These are phyloP conservation scores for Hemiprocne comata DNA, from an alignment of 2,113 vertebrate genomes.

Conservation along the genomic window DNA sequence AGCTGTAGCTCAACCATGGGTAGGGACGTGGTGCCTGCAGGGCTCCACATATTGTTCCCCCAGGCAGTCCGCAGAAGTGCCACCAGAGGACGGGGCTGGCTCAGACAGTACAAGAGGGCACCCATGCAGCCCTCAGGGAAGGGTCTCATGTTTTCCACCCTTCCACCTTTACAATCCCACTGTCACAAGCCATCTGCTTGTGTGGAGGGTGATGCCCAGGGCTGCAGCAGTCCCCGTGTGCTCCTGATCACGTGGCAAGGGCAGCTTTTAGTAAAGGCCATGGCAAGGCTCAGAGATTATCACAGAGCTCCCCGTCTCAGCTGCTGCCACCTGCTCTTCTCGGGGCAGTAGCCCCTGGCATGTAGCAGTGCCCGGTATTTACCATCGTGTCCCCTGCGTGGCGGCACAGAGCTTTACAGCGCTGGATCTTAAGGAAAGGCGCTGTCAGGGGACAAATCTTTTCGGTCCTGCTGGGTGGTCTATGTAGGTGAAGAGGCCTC, in stretches of 20 bases:
- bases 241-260: background rate
- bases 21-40: rapidly evolving
- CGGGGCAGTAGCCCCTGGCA: slow-evolving; percentile 21
- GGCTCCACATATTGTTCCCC: rapidly evolving
- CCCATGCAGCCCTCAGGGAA: background rate
- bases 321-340: slow-evolving; percentile 59
- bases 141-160: rapidly evolving
- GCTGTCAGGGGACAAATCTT: background rate
- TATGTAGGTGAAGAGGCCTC: background rate
- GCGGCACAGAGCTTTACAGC: slow-evolving; percentile 32
- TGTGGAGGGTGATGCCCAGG: background rate
- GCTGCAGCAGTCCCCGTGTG: background rate
- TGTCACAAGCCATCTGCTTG: background rate
- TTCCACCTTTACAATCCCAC: background rate
- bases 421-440: background rate
- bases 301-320: background rate
- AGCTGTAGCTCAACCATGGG: rapidly evolving
- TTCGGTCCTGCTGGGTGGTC: background rate
- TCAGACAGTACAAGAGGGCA: background rate
- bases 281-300: background rate
- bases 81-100: background rate
- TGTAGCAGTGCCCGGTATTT: slow-evolving; percentile 19
- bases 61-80: rapidly evolving
- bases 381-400: background rate
- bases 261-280: background rate